phyloP scores from a whole-genome alignment of 2,797 vertebrate genomes.

The Spizella passerina region DNA sequence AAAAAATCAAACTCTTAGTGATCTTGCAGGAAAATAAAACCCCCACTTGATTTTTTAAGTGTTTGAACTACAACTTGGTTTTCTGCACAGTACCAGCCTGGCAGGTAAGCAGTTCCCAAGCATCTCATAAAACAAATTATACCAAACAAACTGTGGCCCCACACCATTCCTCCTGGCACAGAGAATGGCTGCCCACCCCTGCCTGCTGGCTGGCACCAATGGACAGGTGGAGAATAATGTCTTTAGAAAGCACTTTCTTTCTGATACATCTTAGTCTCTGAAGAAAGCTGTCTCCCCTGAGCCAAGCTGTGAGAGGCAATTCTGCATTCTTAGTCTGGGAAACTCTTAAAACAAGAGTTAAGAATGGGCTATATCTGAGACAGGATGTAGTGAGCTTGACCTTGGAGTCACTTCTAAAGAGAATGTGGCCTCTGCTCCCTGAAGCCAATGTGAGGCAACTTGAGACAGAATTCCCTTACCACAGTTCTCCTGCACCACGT shows the following conservation, averaged over 20 bases:
- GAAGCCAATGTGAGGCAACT: neutral
- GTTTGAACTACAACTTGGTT: neutral
- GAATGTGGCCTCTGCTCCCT: neutral
- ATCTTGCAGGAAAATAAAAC: neutral
- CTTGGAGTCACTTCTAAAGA: neutral
- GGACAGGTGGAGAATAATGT: neutral
- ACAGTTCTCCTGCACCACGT: neutral
- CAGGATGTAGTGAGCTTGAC: neutral
- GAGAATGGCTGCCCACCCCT: too few relatives aligned
- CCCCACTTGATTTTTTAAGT: fast-evolving
- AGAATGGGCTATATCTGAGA: neutral
- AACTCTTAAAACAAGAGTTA: neutral
- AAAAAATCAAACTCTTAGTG: neutral
- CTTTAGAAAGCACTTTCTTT: neutral
- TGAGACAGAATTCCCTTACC: neutral
- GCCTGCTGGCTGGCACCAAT: too few relatives aligned
- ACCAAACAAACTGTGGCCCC: neutral
- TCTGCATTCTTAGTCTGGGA: neutral
- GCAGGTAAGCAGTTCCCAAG: neutral
- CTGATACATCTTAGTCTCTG: neutral
- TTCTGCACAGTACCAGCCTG: neutral
- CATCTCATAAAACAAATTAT: neutral
- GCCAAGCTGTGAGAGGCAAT: neutral
- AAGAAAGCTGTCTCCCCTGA: neutral
- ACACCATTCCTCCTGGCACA: neutral